Percentiles rank a stretch among this genome's conserved stretches.
Conservation (phyloP, 2,797 vertebrate genomes). For the Gila robusta region DNA sequence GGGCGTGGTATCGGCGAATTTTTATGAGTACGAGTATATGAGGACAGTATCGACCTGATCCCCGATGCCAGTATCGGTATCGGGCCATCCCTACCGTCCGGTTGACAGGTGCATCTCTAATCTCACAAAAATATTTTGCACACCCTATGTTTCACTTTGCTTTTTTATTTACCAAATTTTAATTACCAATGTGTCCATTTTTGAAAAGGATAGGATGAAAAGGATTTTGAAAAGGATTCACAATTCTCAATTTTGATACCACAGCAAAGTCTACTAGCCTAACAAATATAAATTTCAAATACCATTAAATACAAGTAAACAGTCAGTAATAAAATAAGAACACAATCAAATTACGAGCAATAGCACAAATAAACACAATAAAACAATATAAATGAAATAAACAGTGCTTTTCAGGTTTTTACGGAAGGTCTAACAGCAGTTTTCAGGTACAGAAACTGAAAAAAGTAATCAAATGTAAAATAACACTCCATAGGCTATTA, state of each 20-base stretch:
- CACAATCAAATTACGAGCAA: background rate
- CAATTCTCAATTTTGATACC: background rate
- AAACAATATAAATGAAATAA: background rate
- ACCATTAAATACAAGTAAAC: background rate
- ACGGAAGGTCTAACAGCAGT: background rate
- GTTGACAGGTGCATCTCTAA: background rate
- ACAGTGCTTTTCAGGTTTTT: background rate
- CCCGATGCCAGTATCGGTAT: too few species aligned
- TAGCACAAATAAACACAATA: background rate
- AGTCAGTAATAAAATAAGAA: background rate
- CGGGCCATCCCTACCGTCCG: too few species aligned
- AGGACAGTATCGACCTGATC: too few species aligned
- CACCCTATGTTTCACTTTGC: background rate
- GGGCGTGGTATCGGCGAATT: too few species aligned
- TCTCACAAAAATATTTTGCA: background rate
- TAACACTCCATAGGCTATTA: background rate
- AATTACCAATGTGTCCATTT: background rate
- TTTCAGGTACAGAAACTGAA: background rate
- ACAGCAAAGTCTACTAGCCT: background rate
- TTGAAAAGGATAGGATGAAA: background rate
- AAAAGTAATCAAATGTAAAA: background rate
- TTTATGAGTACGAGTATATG: too few species aligned
- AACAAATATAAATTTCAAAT: background rate
- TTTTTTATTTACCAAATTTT: background rate
- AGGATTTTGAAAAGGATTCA: too few species aligned